These are phyloP conservation scores for Umimayanthus chanpuru DNA, from an alignment of 92 coral and sea anemone genomes.

Conservation along the genomic window DNA sequence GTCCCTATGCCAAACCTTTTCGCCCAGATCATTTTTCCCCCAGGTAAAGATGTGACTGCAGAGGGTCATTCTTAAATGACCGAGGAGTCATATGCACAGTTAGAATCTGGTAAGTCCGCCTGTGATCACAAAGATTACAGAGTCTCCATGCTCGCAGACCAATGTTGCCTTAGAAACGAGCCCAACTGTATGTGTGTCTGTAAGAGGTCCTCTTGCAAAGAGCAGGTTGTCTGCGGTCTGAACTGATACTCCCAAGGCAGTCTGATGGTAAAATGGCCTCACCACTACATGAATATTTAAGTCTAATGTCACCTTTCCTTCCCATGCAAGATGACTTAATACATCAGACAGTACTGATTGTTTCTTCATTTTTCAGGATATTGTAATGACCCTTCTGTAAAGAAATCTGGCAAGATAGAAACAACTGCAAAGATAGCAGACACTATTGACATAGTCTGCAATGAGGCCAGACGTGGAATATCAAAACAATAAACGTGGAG, in stretches of 20 bases:
- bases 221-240: background rate
- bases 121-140: background rate
- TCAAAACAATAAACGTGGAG: no score
- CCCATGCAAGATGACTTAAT: conserved; percentile 1
- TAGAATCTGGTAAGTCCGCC: conserved; percentile 1
- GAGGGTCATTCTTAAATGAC: background rate
- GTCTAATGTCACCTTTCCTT: conserved; percentile 9
- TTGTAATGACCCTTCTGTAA: no score
- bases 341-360: background rate
- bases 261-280: conserved; percentile 24
- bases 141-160: background rate
- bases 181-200: background rate
- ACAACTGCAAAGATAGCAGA: no score
- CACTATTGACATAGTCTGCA: no score
- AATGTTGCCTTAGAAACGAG: background rate
- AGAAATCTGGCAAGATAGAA: no score
- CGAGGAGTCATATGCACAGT: conserved; percentile 1
- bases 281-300: conserved; percentile 11
- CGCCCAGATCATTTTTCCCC: no score
- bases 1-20: background rate
- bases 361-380: no score
- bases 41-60: no score
- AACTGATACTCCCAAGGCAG: conserved; percentile 12
- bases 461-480: no score
- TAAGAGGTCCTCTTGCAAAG: conserved; percentile 15